phyloP scores from a whole-genome alignment of 1,140 invertebrate species.

The Frieseomelitta varia region DNA sequence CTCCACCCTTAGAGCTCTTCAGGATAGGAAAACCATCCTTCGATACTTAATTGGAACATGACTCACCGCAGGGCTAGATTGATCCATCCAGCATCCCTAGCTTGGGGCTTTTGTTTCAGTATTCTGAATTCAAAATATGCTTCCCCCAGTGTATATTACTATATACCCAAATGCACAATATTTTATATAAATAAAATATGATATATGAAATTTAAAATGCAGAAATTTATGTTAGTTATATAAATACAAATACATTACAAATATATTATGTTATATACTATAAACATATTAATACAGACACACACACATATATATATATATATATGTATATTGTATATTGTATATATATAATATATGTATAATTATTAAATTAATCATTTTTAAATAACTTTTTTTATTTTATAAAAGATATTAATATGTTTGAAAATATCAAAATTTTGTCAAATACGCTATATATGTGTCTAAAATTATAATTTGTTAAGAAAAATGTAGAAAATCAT shows the following conservation, averaged over 20 bases:
- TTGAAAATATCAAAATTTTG: background rate
- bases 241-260: background rate
- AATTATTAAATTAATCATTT: background rate
- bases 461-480: background rate
- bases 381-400: conserved; percentile 15
- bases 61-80: conserved; percentile 74
- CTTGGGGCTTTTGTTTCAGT: conserved; percentile 57
- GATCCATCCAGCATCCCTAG: conserved; percentile 71
- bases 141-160: background rate
- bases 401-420: background rate
- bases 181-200: conserved; percentile 1
- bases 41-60: conserved; percentile 74
- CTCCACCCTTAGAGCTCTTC: conserved; percentile 64
- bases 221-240: background rate
- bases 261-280: no score
- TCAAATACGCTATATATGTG: conserved; percentile 1
- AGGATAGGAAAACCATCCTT: conserved; percentile 61
- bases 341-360: background rate
- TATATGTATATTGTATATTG: no score
- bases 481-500: conserved; percentile 7
- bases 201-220: background rate
- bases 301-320: no score
- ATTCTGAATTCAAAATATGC: conserved; percentile 28
- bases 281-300: no score
- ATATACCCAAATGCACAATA: conserved; percentile 1